These are phyloP conservation scores for Acromyrmex charruanus DNA, from an alignment of 1,140 invertebrate genomes.

Conservation along the genomic window DNA sequence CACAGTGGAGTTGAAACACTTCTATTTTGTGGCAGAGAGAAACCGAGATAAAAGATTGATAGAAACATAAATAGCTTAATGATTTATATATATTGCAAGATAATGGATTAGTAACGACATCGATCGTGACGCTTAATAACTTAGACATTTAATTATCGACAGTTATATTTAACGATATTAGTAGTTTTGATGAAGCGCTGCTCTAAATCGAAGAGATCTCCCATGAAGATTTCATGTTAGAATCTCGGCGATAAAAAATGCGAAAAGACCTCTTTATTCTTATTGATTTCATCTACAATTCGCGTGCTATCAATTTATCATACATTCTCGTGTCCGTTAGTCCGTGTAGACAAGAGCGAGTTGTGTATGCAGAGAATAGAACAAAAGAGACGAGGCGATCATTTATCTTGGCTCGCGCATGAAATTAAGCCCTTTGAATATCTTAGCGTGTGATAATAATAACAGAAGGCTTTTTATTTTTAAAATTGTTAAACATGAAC, in stretches of 20 bases:
- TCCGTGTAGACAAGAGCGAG: neutral
- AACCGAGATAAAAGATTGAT: conserved; percentile 2
- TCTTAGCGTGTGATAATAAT: conserved; percentile 81
- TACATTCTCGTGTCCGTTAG: conserved; percentile 1
- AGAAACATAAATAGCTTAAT: neutral
- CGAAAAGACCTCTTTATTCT: conserved; percentile 32
- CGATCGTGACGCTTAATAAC: neutral
- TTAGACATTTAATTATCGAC: conserved; percentile 23
- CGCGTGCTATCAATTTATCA: conserved; percentile 46
- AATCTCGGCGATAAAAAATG: neutral
- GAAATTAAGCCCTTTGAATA: conserved; percentile 73
- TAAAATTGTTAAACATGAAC: conserved; percentile 78
- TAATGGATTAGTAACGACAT: neutral
- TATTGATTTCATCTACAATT: conserved; percentile 43
- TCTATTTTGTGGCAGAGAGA: neutral
- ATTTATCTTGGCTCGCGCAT: conserved; percentile 67
- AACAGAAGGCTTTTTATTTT: conserved; percentile 81
- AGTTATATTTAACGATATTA: conserved; percentile 6
- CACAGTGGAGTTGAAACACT: neutral
- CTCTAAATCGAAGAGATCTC: conserved; percentile 16
- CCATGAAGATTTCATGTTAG: conserved; percentile 5
- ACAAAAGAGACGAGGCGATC: conserved; percentile 61
- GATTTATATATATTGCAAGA: neutral
- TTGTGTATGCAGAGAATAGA: neutral
- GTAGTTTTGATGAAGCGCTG: conserved; percentile 1